phyloP scores from a whole-genome alignment of 2,888 invertebrate species.

The Poecilobothrus nobilitatus region DNA sequence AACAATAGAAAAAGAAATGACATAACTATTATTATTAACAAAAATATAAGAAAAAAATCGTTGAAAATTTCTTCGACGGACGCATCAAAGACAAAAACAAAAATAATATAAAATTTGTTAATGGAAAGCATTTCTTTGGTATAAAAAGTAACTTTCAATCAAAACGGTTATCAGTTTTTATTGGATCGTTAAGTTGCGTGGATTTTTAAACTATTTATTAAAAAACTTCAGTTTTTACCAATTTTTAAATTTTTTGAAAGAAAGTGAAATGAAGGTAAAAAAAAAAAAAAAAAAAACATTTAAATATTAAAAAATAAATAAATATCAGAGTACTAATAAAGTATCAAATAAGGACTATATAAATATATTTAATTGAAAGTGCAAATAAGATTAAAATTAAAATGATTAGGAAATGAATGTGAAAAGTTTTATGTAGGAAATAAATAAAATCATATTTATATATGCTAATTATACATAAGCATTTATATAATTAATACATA shows the following conservation, averaged over 20 bases:
- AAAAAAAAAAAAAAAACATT: neutral
- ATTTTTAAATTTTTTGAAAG: neutral
- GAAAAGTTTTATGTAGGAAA: no score
- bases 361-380: neutral
- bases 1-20: neutral
- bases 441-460: no score
- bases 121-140: neutral
- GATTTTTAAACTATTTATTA: neutral
- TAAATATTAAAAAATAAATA: neutral
- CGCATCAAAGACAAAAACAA: neutral
- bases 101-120: neutral
- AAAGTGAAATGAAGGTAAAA: slow-evolving; percentile 1
- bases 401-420: no score
- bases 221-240: neutral
- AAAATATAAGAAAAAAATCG: neutral
- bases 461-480: no score
- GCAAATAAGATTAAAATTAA: neutral
- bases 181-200: neutral
- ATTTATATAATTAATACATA: no score
- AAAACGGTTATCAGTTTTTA: neutral
- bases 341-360: neutral
- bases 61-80: no score
- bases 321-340: neutral
- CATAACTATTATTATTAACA: neutral
- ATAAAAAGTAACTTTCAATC: neutral